Evolutionary conservation across 2,113 vertebrate species (phyloP), one percentile per base, ranked within the genome.

Genomic region (Hippocampus mohnikei): DNA sequence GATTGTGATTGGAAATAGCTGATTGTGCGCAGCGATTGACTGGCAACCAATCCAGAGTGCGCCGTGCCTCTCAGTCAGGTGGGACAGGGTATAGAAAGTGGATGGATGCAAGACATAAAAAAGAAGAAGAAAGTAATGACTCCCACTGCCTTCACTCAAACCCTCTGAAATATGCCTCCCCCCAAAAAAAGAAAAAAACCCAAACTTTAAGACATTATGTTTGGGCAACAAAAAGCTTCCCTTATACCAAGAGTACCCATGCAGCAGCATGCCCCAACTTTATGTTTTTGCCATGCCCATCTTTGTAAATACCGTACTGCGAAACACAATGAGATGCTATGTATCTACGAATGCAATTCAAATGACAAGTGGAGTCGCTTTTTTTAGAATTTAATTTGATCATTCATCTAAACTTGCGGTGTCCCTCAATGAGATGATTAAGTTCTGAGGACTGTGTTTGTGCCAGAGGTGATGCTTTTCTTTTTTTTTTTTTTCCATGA

Each of bases 231-330:
- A 74, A 20, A 60, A 37, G 37, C 29, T 72, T 72, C 16, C 27
- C 79, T 76, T 82, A n/a, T n/a, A 69, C 81, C 77, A 79, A 79
- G 73, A 84, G 70, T 78, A 81, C 81, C 83, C 72, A 87, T 80
- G 77, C 80, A 74, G 33, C 72, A 70, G 69, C 74, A 75, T 37
- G 33, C 33, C 33, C 33, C 77, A 63, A 81, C 64, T 78, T 64
- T 75, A 74, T 88, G 77, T 83, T 80, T 74, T 71, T 74, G 59
- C 72, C 67, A 73, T 73, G 37, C 13, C 56, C 48, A 65, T n/a
- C 50, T 37, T 58, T 58, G 74, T 6, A 37, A 37, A 37, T 70
- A 68, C 69, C 6, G 44, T 10, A 11, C 50, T 40, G n/a, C 56
- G 59, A 55, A 53, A 71, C 40, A 37, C 41, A 18, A 60, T 12